These are phyloP conservation scores for Condylura cristata DNA, from an alignment of 2,113 vertebrate genomes.

Conservation along the genomic window DNA sequence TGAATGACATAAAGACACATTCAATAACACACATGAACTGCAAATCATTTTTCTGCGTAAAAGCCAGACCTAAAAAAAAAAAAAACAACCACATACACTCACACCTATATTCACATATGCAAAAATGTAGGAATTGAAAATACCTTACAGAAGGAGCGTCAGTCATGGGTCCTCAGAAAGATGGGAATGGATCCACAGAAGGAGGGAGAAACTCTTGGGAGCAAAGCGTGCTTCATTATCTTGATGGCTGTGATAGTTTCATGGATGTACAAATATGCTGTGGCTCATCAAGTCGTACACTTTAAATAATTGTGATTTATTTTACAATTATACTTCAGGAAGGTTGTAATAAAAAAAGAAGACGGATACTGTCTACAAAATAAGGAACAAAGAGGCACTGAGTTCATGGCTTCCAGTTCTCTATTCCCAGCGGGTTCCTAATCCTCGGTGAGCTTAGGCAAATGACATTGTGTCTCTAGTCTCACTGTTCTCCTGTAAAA, in stretches of 20 bases:
- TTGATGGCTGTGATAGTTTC: not conserved
- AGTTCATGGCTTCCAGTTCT: not conserved
- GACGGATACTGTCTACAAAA: not conserved
- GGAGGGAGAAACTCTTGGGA: not conserved
- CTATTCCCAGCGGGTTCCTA: not conserved
- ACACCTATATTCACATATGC: not conserved
- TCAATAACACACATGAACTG: not conserved
- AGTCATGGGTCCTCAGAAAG: not conserved
- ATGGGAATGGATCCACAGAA: not conserved
- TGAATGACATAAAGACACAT: not conserved
- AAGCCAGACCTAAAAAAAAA: not conserved
- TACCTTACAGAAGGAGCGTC: not conserved
- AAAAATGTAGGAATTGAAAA: not conserved
- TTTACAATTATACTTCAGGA: not conserved
- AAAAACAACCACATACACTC: not conserved
- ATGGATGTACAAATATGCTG: not conserved
- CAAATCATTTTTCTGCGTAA: not conserved
- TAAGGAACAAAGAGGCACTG: not conserved
- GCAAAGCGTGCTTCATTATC: not conserved
- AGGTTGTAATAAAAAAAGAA: not conserved
- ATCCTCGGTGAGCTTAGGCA: not conserved
- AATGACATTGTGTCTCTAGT: not conserved
- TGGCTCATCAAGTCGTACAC: not conserved
- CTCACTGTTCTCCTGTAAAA: not conserved
- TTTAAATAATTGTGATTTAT: not conserved